Conservation (phyloP, 2,113 vertebrate genomes). For the Regulus satrapa region DNA sequence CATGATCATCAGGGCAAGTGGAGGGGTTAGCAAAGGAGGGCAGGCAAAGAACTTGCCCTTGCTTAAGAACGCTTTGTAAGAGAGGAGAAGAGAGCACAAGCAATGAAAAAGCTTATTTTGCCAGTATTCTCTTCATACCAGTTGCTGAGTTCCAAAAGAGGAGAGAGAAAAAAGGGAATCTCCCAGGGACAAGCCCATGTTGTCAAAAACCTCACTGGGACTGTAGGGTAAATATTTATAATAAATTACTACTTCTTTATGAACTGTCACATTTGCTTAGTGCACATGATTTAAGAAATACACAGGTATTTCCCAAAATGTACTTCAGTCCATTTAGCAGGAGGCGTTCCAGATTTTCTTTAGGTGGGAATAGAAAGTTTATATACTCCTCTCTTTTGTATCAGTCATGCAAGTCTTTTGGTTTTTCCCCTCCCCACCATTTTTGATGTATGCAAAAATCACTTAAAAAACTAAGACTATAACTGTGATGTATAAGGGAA, state of each 20-base stretch:
- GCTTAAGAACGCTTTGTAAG: background rate
- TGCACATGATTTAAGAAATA: background rate
- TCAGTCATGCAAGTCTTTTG: background rate
- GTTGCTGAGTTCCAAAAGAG: background rate
- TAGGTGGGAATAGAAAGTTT: background rate
- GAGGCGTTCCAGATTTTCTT: background rate
- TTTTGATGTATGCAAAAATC: background rate
- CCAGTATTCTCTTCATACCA: background rate
- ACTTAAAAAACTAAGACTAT: background rate
- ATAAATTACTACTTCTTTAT: background rate
- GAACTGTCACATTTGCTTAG: background rate
- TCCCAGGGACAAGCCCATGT: background rate
- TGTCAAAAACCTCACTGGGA: background rate
- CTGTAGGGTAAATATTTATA: background rate
- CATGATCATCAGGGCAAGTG: background rate
- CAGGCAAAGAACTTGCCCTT: background rate
- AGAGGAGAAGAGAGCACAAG: background rate
- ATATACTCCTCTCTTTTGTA: background rate
- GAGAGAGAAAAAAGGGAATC: background rate
- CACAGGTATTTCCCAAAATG: background rate
- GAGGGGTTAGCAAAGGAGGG: background rate
- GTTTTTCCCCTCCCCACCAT: rapidly evolving
- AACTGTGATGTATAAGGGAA: background rate
- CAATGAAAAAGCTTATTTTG: background rate
- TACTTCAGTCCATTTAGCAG: background rate